These are phyloP conservation scores for Grus americana DNA, from an alignment of 2,113 vertebrate genomes.

Conservation along the genomic window DNA sequence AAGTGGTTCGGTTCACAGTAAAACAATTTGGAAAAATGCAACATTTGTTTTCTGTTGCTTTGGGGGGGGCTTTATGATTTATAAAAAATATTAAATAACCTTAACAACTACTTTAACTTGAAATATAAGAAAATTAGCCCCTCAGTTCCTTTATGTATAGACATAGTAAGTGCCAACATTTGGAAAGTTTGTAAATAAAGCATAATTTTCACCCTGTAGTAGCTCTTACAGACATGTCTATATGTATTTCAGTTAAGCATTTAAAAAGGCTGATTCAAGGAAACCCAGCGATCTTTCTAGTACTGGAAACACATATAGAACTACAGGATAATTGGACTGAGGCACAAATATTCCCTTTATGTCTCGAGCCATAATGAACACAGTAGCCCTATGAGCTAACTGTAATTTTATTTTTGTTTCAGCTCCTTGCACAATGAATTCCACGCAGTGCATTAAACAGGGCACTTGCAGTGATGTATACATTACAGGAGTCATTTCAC, in stretches of 20 bases:
- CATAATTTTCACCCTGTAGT: background rate
- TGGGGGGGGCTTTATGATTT: background rate
- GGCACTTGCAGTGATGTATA: background rate
- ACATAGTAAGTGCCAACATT: background rate
- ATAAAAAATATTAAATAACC: background rate
- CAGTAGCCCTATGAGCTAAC: conserved; percentile 51
- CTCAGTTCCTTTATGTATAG: background rate
- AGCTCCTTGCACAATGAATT: conserved; percentile 12
- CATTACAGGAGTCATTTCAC: conserved; percentile 43
- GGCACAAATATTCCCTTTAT: conserved; percentile 72
- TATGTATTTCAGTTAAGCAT: background rate
- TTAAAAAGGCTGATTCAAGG: conserved; percentile 36
- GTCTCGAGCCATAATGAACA: conserved; percentile 59
- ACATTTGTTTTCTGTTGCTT: background rate
- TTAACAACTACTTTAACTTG: conserved; percentile 12
- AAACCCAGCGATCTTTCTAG: conserved; percentile 54
- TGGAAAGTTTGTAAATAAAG: conserved; percentile 3
- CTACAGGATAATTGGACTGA: conserved; percentile 63
- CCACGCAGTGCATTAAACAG: background rate
- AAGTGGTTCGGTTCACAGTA: background rate
- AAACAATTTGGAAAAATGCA: background rate
- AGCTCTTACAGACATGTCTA: background rate
- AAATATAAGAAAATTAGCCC: conserved; percentile 2
- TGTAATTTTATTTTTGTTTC: conserved; percentile 55
- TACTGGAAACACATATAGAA: conserved; percentile 46